These are phyloP conservation scores for Ophion ventricosus DNA, from an alignment of 2,888 invertebrate species.

Conservation along the genomic window DNA sequence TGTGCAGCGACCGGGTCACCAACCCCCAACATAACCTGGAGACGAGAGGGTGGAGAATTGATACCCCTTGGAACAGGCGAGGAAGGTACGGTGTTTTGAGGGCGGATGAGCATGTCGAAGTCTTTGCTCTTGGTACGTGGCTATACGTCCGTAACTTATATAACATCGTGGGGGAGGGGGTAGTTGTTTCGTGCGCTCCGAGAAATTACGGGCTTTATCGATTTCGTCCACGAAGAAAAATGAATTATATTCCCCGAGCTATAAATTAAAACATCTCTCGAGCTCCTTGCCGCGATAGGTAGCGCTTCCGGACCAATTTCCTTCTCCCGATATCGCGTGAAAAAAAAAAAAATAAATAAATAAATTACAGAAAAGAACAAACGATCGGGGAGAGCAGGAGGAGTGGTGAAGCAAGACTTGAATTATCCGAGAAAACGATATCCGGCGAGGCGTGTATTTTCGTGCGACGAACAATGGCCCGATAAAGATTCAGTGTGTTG, in stretches of 20 bases:
- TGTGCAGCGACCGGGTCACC: conserved; percentile 94
- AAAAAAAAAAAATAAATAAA: not conserved
- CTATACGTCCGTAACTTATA: not conserved
- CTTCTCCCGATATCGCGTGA: not conserved
- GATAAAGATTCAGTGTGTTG: not conserved
- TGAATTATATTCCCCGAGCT: conserved; percentile 35
- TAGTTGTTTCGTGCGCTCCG: not conserved
- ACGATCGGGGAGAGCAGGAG: not conserved
- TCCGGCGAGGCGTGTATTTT: not conserved
- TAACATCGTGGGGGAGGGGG: not conserved
- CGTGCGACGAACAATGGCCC: not conserved
- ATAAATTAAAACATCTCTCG: conserved; percentile 26
- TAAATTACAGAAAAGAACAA: not conserved
- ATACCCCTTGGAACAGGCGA: conserved; percentile 83
- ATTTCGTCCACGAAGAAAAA: conserved; percentile 41
- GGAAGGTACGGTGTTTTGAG: conserved; percentile 76
- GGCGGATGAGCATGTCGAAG: not conserved
- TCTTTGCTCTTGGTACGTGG: not conserved
- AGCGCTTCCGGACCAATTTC: conserved; percentile 11
- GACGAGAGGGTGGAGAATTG: conserved; percentile 89
- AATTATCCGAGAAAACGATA: not conserved
- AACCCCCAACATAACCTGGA: conserved; percentile 91
- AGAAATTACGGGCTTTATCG: conserved; percentile 43
- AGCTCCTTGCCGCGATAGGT: not conserved
- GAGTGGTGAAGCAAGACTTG: not conserved